Conservation (phyloP, 2,888 invertebrate species). For the Drosophila flavopinicola region DNA sequence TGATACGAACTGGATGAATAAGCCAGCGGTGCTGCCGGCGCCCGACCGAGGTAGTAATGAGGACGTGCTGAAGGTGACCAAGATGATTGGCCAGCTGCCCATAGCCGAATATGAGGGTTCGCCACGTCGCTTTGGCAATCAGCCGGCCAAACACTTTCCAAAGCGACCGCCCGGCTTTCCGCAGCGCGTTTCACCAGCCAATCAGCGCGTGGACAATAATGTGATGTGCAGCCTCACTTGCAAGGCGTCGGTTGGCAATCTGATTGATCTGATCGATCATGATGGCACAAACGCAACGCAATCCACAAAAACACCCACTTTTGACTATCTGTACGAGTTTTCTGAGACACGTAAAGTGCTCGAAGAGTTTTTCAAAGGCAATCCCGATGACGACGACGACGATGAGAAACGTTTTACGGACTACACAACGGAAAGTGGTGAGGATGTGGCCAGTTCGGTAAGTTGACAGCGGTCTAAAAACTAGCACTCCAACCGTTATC, state of each 20-base stretch:
- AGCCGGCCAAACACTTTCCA: conserved; percentile 85
- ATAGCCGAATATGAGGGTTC: conserved; percentile 97
- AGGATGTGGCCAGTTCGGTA: conserved; percentile 83
- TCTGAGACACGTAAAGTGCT: conserved; percentile 96
- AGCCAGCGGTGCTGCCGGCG: conserved; percentile 53
- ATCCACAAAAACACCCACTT: conserved; percentile 86
- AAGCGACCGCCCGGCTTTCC: conserved; percentile 93
- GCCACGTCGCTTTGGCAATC: conserved; percentile 91
- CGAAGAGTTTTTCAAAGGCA: conserved; percentile 95
- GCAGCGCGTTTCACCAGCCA: conserved; percentile 85
- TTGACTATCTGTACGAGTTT: conserved; percentile 96
- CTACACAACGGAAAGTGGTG: conserved; percentile 81
- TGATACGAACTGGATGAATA: conserved; percentile 83
- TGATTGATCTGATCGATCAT: conserved; percentile 73
- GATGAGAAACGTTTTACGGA: conserved; percentile 84
- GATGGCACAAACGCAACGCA: conserved; percentile 34
- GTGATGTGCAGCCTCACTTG: conserved; percentile 25
- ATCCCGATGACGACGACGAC: conserved; percentile 86
- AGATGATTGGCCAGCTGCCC: conserved; percentile 86
- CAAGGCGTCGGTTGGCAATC: conserved; percentile 72
- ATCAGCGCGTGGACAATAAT: conserved; percentile 39
- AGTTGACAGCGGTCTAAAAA: conserved; percentile 29
- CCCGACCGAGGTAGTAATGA: conserved; percentile 63
- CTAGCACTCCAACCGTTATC: not conserved
- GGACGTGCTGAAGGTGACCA: conserved; percentile 83